phyloP scores from a whole-genome alignment of 2,113 vertebrate species.

The Phrynosoma platyrhinos region DNA sequence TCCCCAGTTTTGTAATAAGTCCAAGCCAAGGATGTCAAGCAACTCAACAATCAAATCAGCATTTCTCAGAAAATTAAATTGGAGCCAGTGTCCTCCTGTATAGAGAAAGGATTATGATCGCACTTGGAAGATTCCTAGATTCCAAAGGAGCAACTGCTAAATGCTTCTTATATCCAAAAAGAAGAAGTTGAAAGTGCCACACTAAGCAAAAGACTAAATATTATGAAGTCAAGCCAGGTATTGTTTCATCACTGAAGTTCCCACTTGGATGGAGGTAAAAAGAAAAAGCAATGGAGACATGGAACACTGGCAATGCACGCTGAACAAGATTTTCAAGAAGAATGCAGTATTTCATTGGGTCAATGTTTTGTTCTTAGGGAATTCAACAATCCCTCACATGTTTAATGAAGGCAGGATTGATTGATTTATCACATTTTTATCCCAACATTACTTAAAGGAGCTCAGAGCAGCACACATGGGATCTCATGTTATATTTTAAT shows the following conservation, averaged over 20 bases:
- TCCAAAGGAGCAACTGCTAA: background rate
- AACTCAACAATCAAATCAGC: conserved; percentile 4
- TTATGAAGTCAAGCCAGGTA: background rate
- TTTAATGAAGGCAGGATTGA: too few species aligned
- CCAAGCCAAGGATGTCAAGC: background rate
- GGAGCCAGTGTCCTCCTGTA: background rate
- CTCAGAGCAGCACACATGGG: too few species aligned
- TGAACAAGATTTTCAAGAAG: background rate
- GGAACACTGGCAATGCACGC: background rate
- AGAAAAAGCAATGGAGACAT: background rate
- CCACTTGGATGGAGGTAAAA: background rate
- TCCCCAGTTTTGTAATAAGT: background rate
- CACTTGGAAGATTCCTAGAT: conserved; percentile 11
- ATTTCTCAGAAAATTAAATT: conserved; percentile 20
- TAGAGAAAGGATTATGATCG: background rate
- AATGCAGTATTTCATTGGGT: too few species aligned
- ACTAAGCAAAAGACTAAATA: background rate
- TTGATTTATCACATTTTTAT: too few species aligned
- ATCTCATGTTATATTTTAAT: too few species aligned
- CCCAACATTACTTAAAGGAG: too few species aligned
- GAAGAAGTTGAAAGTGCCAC: background rate
- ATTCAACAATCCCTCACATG: too few species aligned
- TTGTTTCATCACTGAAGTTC: background rate
- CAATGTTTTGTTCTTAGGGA: too few species aligned
- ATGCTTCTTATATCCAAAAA: background rate